phyloP scores from a whole-genome alignment of 1,140 invertebrate genomes.

The Drosophila sturtevanti region DNA sequence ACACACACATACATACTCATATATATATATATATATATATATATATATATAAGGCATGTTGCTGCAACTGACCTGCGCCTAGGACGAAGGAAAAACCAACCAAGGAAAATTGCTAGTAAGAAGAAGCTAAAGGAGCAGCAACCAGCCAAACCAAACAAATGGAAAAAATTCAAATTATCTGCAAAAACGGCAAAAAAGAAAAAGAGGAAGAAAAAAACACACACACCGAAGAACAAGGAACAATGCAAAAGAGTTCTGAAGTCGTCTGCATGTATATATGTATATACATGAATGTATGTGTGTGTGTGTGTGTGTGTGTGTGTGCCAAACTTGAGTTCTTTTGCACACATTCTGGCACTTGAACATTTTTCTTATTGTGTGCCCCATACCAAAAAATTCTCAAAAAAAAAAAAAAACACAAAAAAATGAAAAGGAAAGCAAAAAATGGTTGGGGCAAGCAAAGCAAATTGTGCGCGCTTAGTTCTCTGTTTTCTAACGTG shows the following conservation, averaged over 20 bases:
- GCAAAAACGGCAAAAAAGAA: constrained; percentile 52
- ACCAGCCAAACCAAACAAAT: constrained; percentile 72
- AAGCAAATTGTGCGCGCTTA: constrained; percentile 65
- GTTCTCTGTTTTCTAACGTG: constrained; percentile 71
- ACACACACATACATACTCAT: not conserved
- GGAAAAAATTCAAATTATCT: constrained; percentile 79
- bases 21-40: not conserved
- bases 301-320: constrained; percentile 21
- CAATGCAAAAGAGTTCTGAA: constrained; percentile 8
- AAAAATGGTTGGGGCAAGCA: not conserved
- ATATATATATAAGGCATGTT: constrained; percentile 39
- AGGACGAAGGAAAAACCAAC: constrained; percentile 8
- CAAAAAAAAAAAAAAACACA: not conserved
- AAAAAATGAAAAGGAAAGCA: no score
- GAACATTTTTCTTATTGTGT: constrained; percentile 77
- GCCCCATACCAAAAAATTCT: constrained; percentile 9
- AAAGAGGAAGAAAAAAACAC: constrained; percentile 32
- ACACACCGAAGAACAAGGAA: not conserved
- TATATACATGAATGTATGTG: not conserved
- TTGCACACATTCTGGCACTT: constrained; percentile 80
- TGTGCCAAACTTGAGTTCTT: constrained; percentile 75
- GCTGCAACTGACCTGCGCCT: constrained; percentile 63
- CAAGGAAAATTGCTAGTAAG: not conserved
- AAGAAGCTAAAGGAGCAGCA: not conserved
- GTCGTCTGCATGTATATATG: constrained; percentile 6